Evolutionary conservation across 2,113 vertebrate genomes (phyloP), one percentile per base, ranked within the genome.

Genomic region (human (Homo sapiens)): DNA sequence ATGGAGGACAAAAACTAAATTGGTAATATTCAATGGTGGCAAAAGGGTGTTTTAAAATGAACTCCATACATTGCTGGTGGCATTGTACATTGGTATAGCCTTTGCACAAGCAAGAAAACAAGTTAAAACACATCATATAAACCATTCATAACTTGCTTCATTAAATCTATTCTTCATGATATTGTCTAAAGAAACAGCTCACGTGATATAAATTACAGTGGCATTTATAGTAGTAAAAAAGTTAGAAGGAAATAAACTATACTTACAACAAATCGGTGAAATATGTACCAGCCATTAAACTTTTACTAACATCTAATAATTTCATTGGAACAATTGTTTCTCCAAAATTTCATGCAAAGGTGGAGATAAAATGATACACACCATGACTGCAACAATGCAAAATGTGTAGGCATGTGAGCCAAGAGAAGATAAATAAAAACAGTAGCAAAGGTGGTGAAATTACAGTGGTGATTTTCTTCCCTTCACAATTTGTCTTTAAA

Each of bases 231-330:
- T 14, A 93, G 35, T 61, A 35, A 82, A 86, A 79, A 91, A 78
- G 18, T 80, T 84, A 68, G 32, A 93, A 84, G 66, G 14, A 95
- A 96, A 92, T 57, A 89, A 84, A 50, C n/a, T 90, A 17, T 68
- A 43, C 52, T 89, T 90, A 12, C 16, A 78, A 89, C 4, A 86
- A 40, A 93, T 52, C 30, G 57, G n/a, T 86, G 45, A 93, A 90
- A 90, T 93, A 90, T 75, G 45, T 97, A 72, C 6, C 12, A 78
- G 45, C 18, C 32, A 83, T 83, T 96, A 73, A 83, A 55, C 57
- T 88, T 64, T 87, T 57, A 50, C 79, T 55, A 70, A 70, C 5
- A 76, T 38, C 23, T 76, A 50, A 76, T 52, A 73, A 87, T 40
- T 85, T 38, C 35, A 73, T n/a, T 50, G 32, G 70, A 79, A 72